Evolutionary conservation across 2,888 invertebrate species (phyloP).

Genomic region (Drosophila mulleri): DNA sequence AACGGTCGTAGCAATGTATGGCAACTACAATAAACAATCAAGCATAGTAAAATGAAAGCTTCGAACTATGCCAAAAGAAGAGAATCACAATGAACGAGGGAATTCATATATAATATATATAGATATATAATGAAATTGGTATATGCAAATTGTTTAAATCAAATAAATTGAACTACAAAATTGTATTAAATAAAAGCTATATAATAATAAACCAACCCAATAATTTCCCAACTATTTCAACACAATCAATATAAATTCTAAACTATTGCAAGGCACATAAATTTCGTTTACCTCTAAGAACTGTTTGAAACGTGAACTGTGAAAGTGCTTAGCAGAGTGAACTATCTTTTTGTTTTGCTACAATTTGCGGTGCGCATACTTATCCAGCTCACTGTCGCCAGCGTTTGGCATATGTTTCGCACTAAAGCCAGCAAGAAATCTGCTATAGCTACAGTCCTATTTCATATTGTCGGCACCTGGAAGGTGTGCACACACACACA

Average conservation of each 20-base stretch:
- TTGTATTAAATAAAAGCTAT: neutral
- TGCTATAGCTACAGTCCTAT: slow-evolving; percentile 57
- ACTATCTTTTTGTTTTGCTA: neutral
- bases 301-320: slow-evolving; percentile 9
- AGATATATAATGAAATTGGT: neutral
- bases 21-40: slow-evolving; percentile 55
- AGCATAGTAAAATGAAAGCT: slow-evolving; percentile 25
- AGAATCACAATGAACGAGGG: neutral
- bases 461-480: slow-evolving; percentile 74
- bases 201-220: no score
- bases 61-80: slow-evolving; percentile 17
- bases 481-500: slow-evolving; percentile 27
- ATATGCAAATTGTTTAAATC: neutral
- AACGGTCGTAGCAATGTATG: slow-evolving; percentile 27
- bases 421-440: slow-evolving; percentile 55
- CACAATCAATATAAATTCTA: neutral
- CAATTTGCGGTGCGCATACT: slow-evolving; percentile 32
- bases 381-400: slow-evolving; percentile 31
- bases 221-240: no score
- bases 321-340: slow-evolving; percentile 12
- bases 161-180: neutral
- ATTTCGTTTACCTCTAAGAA: neutral
- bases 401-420: slow-evolving; percentile 49
- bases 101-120: neutral
- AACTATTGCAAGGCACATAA: neutral